These are phyloP conservation scores for Carassius auratus DNA, from an alignment of 2,113 vertebrate species.

Conservation along the genomic window DNA sequence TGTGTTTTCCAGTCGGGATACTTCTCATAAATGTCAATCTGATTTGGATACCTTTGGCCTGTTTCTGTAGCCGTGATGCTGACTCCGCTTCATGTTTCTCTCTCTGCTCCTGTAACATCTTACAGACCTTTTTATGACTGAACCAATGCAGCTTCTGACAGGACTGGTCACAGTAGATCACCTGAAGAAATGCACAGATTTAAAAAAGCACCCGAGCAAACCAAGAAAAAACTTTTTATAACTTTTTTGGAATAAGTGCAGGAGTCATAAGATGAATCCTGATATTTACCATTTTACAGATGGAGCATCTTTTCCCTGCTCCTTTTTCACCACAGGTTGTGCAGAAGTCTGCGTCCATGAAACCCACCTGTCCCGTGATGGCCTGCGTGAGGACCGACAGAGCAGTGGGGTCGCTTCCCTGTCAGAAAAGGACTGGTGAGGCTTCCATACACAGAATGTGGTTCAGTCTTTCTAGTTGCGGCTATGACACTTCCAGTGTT, in stretches of 20 bases:
- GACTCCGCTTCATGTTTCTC: conserved; percentile 85
- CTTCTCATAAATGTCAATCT: background rate
- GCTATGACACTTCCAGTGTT: background rate
- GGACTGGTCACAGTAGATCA: conserved; percentile 89
- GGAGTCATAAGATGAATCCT: background rate
- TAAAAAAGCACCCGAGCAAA: background rate
- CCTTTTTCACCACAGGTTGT: conserved; percentile 95
- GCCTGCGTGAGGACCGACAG: conserved; percentile 96
- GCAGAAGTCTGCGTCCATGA: conserved; percentile 96
- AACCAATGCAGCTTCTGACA: conserved; percentile 99
- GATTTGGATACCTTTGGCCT: conserved; percentile 73
- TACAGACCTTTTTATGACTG: conserved; percentile 95
- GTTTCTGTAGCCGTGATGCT: conserved; percentile 77
- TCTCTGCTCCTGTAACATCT: conserved; percentile 84
- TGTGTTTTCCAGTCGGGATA: background rate
- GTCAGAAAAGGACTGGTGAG: background rate
- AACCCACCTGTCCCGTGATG: conserved; percentile 96
- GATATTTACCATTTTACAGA: conserved; percentile 91
- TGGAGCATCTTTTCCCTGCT: conserved; percentile 92
- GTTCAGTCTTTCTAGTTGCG: background rate
- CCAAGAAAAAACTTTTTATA: background rate
- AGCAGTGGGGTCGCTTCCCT: conserved; percentile 95
- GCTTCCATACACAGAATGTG: background rate
- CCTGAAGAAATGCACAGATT: conserved; percentile 73
- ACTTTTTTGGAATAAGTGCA: background rate